Evolutionary conservation across 2,797 vertebrate genomes (phyloP), one percentile per base, ranked within the genome.

Genomic region (Sebastiscus albofasciatus): DNA sequence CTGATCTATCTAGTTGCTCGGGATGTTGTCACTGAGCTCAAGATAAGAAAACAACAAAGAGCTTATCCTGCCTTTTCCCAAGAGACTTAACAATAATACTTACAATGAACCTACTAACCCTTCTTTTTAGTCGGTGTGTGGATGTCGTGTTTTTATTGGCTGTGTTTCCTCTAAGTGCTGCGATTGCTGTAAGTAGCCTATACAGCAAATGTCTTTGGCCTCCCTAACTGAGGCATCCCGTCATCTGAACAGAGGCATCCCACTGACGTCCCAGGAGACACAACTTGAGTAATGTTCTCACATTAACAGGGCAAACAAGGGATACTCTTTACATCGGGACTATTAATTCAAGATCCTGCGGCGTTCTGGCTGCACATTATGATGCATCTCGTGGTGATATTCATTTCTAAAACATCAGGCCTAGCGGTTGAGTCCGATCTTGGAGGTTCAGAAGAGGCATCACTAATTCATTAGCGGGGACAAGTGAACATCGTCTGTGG

Each of bases 1-100:
- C 52, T 27, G 34, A 26, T 56, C n/a, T 24, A n/a, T 75, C 67
- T 80, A 8, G 22, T 89, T 92, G 89, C 67, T 82, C 4, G 8
- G 72, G 60, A 89, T 79, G 84, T 88, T 82, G 87, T 86, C 84
- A 72, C 74, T 75, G 69, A 83, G 80, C 68, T 90, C 56, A 60
- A 59, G 75, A 64, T 68, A 6, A n/a, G 26, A 16, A 72, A 72
- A 72, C 24, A 34, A 39, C 33, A 31, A 90, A 92, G 87, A 83
- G 93, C 93, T 92, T 92, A 94, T 95, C 93, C 94, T 92, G 93
- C 61, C 84, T 93, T 93, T 93, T 93, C 93, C 90, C 92, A 82
- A 84, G 86, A 90, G 89, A 87, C 85, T 77, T 82, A 87, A 93
- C 88, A 93, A 93, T 89, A 94, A 94, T 90, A 83, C 83, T 86